These are phyloP conservation scores for Pseudorhiza aurosa DNA, from an alignment of 30 jellyfish, hydroid and myxozoan species.

Conservation along the genomic window DNA sequence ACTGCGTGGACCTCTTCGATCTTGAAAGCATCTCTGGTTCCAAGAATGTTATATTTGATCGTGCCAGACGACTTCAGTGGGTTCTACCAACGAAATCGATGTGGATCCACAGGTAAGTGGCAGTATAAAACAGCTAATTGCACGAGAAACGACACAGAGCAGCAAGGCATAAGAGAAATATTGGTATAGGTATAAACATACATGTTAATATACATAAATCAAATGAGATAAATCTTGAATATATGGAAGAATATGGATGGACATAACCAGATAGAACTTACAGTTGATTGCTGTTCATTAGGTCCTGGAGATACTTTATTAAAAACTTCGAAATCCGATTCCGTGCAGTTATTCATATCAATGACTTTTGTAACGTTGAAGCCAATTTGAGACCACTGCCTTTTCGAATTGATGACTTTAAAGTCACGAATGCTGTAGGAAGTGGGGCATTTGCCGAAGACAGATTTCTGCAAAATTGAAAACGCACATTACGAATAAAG, in stretches of 20 bases:
- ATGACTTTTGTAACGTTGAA: constrained; percentile 66
- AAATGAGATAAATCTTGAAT: too few species aligned
- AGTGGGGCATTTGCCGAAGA: constrained; percentile 67
- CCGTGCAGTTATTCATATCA: constrained; percentile 54
- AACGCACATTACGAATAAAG: too few species aligned
- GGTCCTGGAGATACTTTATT: constrained; percentile 60
- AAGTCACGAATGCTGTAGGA: constrained; percentile 59
- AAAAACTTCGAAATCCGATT: constrained; percentile 26
- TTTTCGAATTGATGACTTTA: constrained; percentile 5
- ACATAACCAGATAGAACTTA: neutral
- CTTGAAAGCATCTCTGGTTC: constrained; percentile 47
- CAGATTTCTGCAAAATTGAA: constrained; percentile 46
- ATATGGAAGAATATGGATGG: neutral
- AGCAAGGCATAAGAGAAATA: too few species aligned
- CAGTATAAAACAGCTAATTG: too few species aligned
- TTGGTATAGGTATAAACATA: too few species aligned
- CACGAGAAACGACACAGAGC: too few species aligned
- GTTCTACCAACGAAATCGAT: constrained; percentile 19
- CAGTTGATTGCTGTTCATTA: constrained; percentile 23
- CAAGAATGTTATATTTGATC: constrained; percentile 64
- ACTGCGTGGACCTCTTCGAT: constrained; percentile 69
- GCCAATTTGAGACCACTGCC: constrained; percentile 38
- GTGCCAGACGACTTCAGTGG: constrained; percentile 68
- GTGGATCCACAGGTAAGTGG: too few species aligned
- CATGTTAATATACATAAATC: too few species aligned